Evolutionary conservation across 1,140 invertebrate genomes (phyloP).

Genomic region (Leptonema lineaticorne): DNA sequence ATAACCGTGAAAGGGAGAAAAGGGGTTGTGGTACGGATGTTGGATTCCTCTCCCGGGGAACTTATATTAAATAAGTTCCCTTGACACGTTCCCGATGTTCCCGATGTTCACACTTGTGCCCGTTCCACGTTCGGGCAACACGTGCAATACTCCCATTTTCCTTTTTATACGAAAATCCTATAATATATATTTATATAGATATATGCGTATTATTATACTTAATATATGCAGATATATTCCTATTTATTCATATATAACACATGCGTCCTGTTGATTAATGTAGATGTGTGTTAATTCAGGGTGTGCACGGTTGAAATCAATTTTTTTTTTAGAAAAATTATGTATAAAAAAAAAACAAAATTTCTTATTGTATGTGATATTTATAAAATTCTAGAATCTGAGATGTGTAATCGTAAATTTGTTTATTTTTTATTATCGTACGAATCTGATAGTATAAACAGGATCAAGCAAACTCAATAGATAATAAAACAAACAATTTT

Average conservation of each 20-base stretch:
- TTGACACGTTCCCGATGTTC: constrained; percentile 20
- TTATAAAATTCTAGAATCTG: too few species aligned
- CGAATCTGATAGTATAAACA: too few species aligned
- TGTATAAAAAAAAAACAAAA: too few species aligned
- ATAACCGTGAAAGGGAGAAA: too few species aligned
- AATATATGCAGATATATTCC: background rate
- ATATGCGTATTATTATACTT: background rate
- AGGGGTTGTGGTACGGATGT: constrained; percentile 6
- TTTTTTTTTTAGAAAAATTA: too few species aligned
- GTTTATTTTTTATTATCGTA: too few species aligned
- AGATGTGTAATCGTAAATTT: too few species aligned
- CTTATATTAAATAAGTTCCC: constrained; percentile 29
- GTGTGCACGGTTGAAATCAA: too few species aligned
- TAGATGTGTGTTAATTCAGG: too few species aligned
- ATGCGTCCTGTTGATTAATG: background rate
- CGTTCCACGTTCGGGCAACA: background rate
- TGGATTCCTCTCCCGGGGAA: constrained; percentile 21
- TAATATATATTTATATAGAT: background rate
- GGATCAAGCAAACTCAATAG: too few species aligned
- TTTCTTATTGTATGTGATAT: too few species aligned
- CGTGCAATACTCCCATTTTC: background rate
- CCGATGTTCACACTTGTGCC: constrained; percentile 17
- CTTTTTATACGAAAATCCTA: background rate
- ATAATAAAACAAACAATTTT: too few species aligned
- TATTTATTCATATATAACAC: background rate